phyloP scores from a whole-genome alignment of 1,140 invertebrate species.

The Planococcus citri region DNA sequence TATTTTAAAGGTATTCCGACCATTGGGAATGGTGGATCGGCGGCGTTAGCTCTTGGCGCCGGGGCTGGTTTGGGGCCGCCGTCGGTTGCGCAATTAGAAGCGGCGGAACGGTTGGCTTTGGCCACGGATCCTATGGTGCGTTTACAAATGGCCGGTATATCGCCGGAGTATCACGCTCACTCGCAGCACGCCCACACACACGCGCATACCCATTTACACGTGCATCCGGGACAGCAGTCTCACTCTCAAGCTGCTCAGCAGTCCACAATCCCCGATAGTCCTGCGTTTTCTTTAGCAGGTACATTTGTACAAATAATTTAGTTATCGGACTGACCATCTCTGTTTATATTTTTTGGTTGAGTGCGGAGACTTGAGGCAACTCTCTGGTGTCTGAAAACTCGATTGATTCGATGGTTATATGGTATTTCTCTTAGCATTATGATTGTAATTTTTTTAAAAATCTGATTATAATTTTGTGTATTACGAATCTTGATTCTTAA shows the following conservation, averaged over 20 bases:
- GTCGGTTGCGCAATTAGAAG: slow-evolving; percentile 28
- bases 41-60: not conserved
- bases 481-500: no score
- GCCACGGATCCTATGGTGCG: slow-evolving; percentile 59
- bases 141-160: slow-evolving; percentile 73
- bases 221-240: slow-evolving; percentile 35
- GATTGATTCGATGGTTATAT: no score
- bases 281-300: slow-evolving; percentile 53
- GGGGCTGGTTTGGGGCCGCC: not conserved
- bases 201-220: slow-evolving; percentile 54
- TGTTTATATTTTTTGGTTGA: no score
- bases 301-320: not conserved
- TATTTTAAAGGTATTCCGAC: not conserved
- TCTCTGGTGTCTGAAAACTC: no score
- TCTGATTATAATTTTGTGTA: no score
- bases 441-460: no score
- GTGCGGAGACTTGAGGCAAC: no score
- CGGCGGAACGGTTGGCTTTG: slow-evolving; percentile 54
- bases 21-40: not conserved
- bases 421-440: no score
- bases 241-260: not conserved
- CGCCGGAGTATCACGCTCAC: slow-evolving; percentile 66
- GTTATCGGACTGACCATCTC: slow-evolving; percentile 13
- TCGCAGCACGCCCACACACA: slow-evolving; percentile 77
- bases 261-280: slow-evolving; percentile 69